Conservation (phyloP, 2,113 vertebrate genomes). For the Carollia perspicillata region DNA sequence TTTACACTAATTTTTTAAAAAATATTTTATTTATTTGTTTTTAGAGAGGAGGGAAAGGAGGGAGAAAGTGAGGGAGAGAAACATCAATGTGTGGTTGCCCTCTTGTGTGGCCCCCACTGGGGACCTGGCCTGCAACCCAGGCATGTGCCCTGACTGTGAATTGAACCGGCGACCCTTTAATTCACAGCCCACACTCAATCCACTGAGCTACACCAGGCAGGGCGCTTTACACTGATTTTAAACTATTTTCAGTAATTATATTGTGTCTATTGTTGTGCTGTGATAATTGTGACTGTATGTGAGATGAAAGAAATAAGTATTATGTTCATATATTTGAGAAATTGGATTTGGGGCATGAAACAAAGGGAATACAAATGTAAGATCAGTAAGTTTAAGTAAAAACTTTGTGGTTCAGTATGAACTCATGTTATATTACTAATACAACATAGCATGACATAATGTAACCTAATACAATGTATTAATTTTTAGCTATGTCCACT, state of each 20-base stretch:
- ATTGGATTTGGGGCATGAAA: not conserved
- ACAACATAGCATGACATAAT: not conserved
- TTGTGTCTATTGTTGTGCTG: not conserved
- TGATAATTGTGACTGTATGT: not conserved
- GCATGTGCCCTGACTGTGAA: no score
- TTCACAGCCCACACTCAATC: no score
- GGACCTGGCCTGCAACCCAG: no score
- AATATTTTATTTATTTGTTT: no score
- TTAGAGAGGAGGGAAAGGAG: no score
- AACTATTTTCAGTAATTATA: not conserved
- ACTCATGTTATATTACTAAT: not conserved
- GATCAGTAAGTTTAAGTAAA: not conserved
- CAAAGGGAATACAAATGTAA: not conserved
- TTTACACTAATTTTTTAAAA: not conserved
- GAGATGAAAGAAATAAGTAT: not conserved
- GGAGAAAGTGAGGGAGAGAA: no score
- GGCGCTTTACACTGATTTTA: not conserved
- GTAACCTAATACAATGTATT: not conserved
- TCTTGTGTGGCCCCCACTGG: no score
- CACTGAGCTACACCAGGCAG: no score
- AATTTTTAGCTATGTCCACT: not conserved
- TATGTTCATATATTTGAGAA: not conserved
- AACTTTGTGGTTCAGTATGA: not conserved
- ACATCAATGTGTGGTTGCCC: no score
- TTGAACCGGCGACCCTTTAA: no score